phyloP scores from a whole-genome alignment of 35 echinoderm and acorn worm species.

The Ptychodera flava region DNA sequence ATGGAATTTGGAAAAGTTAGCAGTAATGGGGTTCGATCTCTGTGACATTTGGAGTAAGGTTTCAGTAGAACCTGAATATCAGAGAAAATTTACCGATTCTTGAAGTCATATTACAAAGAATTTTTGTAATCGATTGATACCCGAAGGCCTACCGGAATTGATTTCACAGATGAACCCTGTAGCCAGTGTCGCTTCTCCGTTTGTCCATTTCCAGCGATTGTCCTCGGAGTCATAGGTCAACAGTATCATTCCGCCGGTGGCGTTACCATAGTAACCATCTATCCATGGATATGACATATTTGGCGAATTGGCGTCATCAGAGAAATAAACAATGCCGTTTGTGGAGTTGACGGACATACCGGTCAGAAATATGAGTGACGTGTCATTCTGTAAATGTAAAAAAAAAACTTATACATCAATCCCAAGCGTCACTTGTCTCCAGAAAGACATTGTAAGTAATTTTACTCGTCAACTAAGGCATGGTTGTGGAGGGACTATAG shows the following conservation, averaged over 20 bases:
- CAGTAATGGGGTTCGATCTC: not conserved
- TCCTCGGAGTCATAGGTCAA: not conserved
- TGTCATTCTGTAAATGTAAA: not conserved
- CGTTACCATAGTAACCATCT: not conserved
- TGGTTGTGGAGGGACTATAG: not conserved
- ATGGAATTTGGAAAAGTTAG: no score
- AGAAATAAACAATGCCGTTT: not conserved
- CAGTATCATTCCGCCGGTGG: not conserved
- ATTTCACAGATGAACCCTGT: not conserved
- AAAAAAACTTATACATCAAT: not conserved
- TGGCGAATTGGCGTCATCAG: not conserved
- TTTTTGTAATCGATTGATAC: no score
- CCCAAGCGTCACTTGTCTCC: not conserved
- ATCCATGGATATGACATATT: slow-evolving; percentile 1
- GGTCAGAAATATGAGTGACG: not conserved
- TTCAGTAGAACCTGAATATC: not conserved
- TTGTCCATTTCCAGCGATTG: not conserved
- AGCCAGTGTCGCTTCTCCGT: not conserved
- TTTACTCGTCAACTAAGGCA: not conserved
- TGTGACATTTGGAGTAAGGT: not conserved
- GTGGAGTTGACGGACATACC: not conserved
- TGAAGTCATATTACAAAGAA: no score
- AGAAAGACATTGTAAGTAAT: not conserved
- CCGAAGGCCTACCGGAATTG: not conserved
- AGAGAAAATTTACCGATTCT: not conserved